phyloP scores from a whole-genome alignment of 2,797 vertebrate species.

The Prunella strophiata region DNA sequence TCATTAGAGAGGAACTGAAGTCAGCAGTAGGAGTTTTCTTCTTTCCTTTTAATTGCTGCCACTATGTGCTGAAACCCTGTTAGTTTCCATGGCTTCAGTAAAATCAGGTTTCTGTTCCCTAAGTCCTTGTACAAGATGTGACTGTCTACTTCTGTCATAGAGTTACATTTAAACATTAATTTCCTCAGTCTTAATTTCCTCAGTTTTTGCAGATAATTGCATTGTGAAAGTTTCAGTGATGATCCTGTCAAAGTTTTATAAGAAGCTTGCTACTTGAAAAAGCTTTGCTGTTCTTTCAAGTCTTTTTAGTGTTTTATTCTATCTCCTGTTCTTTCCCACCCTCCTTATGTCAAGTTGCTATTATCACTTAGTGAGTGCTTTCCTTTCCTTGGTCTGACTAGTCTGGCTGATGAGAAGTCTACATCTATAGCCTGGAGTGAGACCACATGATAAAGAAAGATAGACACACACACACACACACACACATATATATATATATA shows the following conservation, averaged over 20 bases:
- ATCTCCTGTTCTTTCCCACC: neutral
- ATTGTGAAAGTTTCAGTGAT: neutral
- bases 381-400: neutral
- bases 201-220: neutral
- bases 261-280: neutral
- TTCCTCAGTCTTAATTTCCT: neutral
- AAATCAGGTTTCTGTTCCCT: neutral
- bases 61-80: neutral
- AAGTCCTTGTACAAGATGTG: neutral
- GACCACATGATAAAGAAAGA: neutral
- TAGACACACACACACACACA: rapidly evolving
- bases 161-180: neutral
- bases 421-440: neutral
- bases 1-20: neutral
- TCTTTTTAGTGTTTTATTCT: neutral
- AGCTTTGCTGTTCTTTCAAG: neutral
- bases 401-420: neutral
- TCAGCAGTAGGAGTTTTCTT: neutral
- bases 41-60: neutral
- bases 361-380: neutral
- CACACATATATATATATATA: too few species aligned
- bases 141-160: neutral
- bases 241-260: neutral
- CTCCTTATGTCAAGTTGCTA: neutral
- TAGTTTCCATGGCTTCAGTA: slow-evolving; percentile 16